Conservation (phyloP, 1,140 invertebrate genomes). For the Brachionus manjavacas region DNA sequence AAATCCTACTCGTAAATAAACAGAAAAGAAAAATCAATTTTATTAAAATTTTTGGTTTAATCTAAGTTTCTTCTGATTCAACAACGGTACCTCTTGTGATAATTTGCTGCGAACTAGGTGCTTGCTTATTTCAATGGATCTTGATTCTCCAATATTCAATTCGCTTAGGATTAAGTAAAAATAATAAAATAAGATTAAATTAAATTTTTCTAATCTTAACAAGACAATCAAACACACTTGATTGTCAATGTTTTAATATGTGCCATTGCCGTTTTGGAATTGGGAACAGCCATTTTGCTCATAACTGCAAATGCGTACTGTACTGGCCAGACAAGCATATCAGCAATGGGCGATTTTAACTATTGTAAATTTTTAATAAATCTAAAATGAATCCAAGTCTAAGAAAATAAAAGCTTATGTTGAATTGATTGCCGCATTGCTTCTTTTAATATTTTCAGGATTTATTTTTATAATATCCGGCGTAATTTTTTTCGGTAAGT, state of each 20-base stretch:
- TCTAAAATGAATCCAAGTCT: neutral
- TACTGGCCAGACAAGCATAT: neutral
- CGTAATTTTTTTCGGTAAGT: slow-evolving; percentile 10
- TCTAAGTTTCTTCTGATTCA: neutral
- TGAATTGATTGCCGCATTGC: slow-evolving; percentile 1
- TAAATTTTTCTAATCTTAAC: neutral
- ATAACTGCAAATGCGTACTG: slow-evolving; percentile 11
- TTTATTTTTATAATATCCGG: slow-evolving; percentile 17
- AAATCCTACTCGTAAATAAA: slow-evolving; percentile 23
- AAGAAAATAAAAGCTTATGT: neutral
- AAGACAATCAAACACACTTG: slow-evolving; percentile 16
- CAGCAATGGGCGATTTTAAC: neutral
- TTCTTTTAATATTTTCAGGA: neutral
- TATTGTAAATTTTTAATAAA: slow-evolving; percentile 11
- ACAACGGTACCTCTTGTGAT: neutral
- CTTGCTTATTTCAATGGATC: slow-evolving; percentile 11
- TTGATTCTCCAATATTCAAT: slow-evolving; percentile 15
- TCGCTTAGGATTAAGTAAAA: slow-evolving; percentile 26
- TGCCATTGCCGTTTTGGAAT: neutral
- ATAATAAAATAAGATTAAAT: neutral
- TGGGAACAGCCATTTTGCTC: neutral
- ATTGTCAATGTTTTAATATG: slow-evolving; percentile 5
- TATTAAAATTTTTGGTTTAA: neutral
- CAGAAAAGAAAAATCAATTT: neutral
- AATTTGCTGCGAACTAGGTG: neutral